These are phyloP conservation scores for Phataginus tricuspis DNA, from an alignment of 2,797 vertebrate species.

Conservation along the genomic window DNA sequence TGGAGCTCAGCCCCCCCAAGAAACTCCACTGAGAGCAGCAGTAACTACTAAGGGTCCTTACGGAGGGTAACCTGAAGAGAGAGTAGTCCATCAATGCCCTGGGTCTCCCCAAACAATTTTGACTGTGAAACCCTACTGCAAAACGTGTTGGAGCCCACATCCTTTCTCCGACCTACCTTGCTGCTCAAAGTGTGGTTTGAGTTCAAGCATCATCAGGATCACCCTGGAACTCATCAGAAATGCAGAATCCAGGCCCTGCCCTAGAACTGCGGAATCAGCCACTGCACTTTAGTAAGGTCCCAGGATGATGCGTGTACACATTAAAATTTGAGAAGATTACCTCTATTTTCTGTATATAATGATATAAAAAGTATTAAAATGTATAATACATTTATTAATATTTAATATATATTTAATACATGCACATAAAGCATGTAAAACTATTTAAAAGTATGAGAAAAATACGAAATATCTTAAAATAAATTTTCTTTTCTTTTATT, in stretches of 20 bases:
- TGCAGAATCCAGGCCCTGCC: not conserved
- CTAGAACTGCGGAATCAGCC: not conserved
- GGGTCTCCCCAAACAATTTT: not conserved
- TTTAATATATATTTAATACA: constrained; percentile 18
- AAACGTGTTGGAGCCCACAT: not conserved
- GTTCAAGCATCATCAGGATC: not conserved
- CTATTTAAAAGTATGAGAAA: constrained; percentile 25
- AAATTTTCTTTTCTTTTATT: not conserved
- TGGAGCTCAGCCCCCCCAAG: not conserved
- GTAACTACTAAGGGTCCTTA: not conserved
- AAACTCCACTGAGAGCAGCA: not conserved
- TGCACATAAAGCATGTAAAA: constrained; percentile 16
- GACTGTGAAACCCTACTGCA: not conserved
- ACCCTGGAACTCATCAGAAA: not conserved
- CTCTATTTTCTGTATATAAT: not conserved
- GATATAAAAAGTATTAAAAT: constrained; percentile 34
- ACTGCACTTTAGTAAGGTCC: constrained; percentile 35
- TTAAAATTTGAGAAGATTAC: constrained; percentile 34
- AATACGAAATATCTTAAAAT: constrained; percentile 37
- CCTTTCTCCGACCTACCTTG: not conserved
- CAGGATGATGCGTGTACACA: not conserved
- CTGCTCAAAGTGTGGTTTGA: not conserved
- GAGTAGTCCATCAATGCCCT: not conserved
- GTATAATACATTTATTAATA: not conserved
- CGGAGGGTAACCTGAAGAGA: not conserved